Percentiles rank a stretch among this genome's conserved stretches.
Conservation (phyloP, 2,113 vertebrate species). For the Rhegmatorhina hoffmannsi region DNA sequence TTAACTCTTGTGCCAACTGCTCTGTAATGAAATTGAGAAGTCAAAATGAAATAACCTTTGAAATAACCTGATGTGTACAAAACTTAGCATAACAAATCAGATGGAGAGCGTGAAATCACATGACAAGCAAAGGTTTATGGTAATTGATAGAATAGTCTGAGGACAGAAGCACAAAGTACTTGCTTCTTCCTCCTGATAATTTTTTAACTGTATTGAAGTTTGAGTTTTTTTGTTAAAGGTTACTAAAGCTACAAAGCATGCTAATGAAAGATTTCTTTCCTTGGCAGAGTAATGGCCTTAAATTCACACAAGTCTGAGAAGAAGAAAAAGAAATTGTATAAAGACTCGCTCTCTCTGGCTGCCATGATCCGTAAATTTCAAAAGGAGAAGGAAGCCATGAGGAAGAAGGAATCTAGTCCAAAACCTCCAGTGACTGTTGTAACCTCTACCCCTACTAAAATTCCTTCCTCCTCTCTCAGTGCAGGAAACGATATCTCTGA, state of each 20-base stretch:
- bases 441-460: conserved; percentile 71
- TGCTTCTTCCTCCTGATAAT: not conserved
- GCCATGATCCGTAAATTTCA: conserved; percentile 97
- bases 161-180: not conserved
- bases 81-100: not conserved
- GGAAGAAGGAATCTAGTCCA: conserved; percentile 79
- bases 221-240: not conserved
- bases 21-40: not conserved
- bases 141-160: not conserved
- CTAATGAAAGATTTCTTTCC: conserved; percentile 32
- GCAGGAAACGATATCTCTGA: conserved; percentile 76
- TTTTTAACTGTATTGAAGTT: not conserved
- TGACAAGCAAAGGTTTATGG: not conserved
- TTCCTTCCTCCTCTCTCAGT: conserved; percentile 62
- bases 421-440: conserved; percentile 63
- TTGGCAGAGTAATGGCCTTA: conserved; percentile 85
- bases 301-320: conserved; percentile 93
- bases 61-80: not conserved
- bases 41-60: not conserved
- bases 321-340: conserved; percentile 97
- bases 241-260: not conserved
- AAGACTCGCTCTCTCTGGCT: conserved; percentile 90
- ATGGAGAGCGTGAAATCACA: not conserved
- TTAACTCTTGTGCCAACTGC: not conserved
- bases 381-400: conserved; percentile 93